A percentile compares a stretch with the other conserved stretches of the same genome.
These are phyloP conservation scores for Anolis apletophallus DNA, from an alignment of 2,797 vertebrate genomes.

Conservation along the genomic window DNA sequence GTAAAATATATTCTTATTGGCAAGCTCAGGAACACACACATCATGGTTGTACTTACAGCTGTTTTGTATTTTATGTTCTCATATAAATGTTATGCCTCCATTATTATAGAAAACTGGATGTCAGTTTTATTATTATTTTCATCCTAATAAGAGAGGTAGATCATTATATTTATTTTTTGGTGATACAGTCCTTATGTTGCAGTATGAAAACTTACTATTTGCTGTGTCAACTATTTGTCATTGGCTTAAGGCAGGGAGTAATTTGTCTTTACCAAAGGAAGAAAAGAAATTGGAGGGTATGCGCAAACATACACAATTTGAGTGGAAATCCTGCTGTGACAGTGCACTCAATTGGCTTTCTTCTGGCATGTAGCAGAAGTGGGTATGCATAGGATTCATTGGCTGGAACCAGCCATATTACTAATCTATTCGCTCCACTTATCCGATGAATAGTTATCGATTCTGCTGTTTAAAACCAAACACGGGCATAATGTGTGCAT, in stretches of 20 bases:
- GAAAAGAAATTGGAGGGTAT: slow-evolving; percentile 29
- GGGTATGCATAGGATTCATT: neutral
- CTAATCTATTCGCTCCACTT: neutral
- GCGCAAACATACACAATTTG: neutral
- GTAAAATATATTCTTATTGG: slow-evolving; percentile 80
- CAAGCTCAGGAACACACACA: slow-evolving; percentile 81
- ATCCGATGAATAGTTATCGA: neutral
- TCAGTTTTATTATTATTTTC: slow-evolving; percentile 73
- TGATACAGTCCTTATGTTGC: slow-evolving; percentile 1
- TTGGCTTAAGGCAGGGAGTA: slow-evolving; percentile 12
- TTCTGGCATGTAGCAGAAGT: neutral
- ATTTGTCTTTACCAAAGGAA: slow-evolving; percentile 33
- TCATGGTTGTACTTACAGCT: slow-evolving; percentile 86
- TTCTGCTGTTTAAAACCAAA: slow-evolving; percentile 4
- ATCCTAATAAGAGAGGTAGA: slow-evolving; percentile 47
- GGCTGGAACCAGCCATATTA: neutral
- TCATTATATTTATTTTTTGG: slow-evolving; percentile 45
- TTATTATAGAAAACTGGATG: slow-evolving; percentile 82
- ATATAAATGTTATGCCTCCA: slow-evolving; percentile 84
- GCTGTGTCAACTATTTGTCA: neutral
- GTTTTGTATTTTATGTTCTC: slow-evolving; percentile 82
- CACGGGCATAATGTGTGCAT: neutral
- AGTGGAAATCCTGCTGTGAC: neutral
- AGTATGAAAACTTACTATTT: slow-evolving; percentile 20
- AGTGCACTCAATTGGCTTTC: neutral